phyloP scores from a whole-genome alignment of 2,113 vertebrate genomes.

The Puma concolor region DNA sequence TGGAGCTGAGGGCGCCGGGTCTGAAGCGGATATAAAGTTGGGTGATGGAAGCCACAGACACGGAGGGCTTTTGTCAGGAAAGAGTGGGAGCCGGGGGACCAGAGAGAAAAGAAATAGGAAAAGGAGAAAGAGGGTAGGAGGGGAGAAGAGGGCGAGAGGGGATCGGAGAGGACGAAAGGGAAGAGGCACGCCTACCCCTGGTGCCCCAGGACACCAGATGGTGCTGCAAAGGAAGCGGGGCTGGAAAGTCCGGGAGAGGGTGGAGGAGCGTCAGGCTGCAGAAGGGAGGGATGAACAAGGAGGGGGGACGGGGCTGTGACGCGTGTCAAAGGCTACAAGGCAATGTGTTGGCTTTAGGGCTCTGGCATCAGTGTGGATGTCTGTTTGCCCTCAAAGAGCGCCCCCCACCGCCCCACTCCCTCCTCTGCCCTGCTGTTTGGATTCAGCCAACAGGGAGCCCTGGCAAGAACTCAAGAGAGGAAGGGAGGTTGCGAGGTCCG shows the following conservation, averaged over 20 bases:
- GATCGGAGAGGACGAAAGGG: background rate
- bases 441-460: background rate
- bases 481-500: too few species aligned
- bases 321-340: background rate
- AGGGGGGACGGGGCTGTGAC: background rate
- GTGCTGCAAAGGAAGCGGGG: background rate
- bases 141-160: background rate
- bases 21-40: background rate
- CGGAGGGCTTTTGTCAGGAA: background rate
- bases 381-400: too few species aligned
- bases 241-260: background rate
- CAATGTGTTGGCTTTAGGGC: background rate
- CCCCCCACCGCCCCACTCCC: background rate
- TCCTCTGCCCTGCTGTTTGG: background rate
- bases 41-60: background rate
- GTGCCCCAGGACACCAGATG: background rate
- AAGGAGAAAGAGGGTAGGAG: background rate
- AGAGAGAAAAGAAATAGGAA: background rate
- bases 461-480: background rate
- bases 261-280: accelerated
- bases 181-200: too few species aligned
- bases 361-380: background rate
- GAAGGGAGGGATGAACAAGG: background rate
- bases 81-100: background rate
- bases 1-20: background rate